Conservation (phyloP, 2,888 invertebrate species). For the Kuschelorhynchus macadamiae region DNA sequence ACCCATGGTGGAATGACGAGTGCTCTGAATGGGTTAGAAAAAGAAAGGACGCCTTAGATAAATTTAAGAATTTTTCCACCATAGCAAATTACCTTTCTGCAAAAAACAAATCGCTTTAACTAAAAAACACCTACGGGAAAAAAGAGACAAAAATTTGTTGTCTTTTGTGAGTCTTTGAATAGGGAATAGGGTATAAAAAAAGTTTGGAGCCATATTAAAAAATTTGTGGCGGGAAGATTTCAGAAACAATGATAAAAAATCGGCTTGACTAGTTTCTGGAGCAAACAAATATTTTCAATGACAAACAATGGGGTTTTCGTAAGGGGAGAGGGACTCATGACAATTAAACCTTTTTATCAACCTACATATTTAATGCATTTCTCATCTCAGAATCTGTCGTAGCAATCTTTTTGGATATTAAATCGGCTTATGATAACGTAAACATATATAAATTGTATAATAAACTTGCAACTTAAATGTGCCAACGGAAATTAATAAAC, state of each 20-base stretch:
- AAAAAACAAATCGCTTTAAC: background rate
- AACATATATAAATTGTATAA: background rate
- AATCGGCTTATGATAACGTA: slow-evolving; percentile 19
- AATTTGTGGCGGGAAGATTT: too few relatives aligned
- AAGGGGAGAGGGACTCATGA: too few relatives aligned
- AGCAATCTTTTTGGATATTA: slow-evolving; percentile 21
- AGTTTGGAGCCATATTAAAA: background rate
- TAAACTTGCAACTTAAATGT: background rate
- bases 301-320: too few relatives aligned
- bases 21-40: background rate
- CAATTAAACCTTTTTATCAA: too few relatives aligned
- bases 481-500: background rate
- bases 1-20: slow-evolving; percentile 6
- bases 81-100: background rate
- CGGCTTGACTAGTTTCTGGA: background rate
- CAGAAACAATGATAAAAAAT: background rate
- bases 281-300: background rate
- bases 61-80: background rate
- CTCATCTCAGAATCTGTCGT: background rate
- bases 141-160: too few relatives aligned
- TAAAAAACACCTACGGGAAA: background rate
- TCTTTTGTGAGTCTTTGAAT: background rate
- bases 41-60: background rate
- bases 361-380: too few relatives aligned
- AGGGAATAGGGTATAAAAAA: background rate